Percentiles rank a stretch among this genome's conserved stretches.
Evolutionary conservation across 2,888 invertebrate genomes (phyloP).

Genomic region (Drosophila paramelanica): DNA sequence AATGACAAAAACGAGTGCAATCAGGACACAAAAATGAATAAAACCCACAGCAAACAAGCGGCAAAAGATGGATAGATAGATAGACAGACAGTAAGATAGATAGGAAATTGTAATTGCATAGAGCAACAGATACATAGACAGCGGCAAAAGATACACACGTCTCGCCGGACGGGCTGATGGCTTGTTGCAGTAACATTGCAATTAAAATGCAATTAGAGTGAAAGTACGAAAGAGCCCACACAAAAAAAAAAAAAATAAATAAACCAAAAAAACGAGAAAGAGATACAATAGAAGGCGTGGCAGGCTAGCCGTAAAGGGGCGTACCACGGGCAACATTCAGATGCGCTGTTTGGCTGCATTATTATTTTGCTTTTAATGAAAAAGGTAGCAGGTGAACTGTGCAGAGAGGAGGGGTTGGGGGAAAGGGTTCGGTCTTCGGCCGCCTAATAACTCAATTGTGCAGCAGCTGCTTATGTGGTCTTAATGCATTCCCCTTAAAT

Average conservation of each 20-base stretch:
- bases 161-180: slow-evolving; percentile 2
- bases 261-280: background rate
- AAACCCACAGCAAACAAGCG: background rate
- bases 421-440: background rate
- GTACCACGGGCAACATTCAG: slow-evolving; percentile 10
- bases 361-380: background rate
- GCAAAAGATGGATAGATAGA: slow-evolving; percentile 1
- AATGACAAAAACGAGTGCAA: slow-evolving; percentile 55
- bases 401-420: background rate
- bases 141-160: slow-evolving; percentile 11
- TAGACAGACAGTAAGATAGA: background rate
- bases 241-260: background rate
- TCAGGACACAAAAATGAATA: slow-evolving; percentile 32
- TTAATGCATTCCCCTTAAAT: background rate
- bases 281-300: slow-evolving; percentile 10
- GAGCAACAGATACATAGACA: slow-evolving; percentile 13
- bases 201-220: slow-evolving; percentile 77
- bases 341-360: background rate
- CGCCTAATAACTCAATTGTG: slow-evolving; percentile 31
- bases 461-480: slow-evolving; percentile 13
- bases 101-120: slow-evolving; percentile 33
- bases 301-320: slow-evolving; percentile 1
- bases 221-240: slow-evolving; percentile 32
- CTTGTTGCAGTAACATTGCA: slow-evolving; percentile 45
- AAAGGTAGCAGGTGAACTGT: background rate